Percentiles rank a stretch among this genome's conserved stretches.
Conservation (phyloP, 64 coral and sea anemone genomes). For the Montipora foliosa region DNA sequence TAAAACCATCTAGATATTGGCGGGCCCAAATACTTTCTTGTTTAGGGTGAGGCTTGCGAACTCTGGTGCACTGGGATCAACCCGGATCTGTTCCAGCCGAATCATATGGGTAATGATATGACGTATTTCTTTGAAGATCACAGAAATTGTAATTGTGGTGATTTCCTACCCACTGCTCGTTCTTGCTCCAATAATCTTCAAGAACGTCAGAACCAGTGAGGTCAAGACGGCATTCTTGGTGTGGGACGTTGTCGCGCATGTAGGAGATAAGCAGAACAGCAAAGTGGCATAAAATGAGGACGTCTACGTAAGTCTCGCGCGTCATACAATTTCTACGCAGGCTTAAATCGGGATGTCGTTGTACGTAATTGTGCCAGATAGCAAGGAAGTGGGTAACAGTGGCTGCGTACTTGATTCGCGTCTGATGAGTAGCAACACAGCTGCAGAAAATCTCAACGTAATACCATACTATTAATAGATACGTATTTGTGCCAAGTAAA, state of each 20-base stretch:
- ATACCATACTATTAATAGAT: background rate
- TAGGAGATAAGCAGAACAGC: constrained; percentile 53
- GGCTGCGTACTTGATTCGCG: constrained; percentile 19
- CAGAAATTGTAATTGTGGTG: constrained; percentile 57
- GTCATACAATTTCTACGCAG: constrained; percentile 45
- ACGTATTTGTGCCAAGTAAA: too few relatives aligned
- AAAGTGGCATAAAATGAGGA: constrained; percentile 51
- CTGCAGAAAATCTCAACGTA: constrained; percentile 40
- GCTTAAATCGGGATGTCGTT: background rate
- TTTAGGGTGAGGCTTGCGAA: constrained; percentile 71
- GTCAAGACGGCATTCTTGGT: constrained; percentile 27
- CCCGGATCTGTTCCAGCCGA: constrained; percentile 30
- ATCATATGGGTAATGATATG: constrained; percentile 66
- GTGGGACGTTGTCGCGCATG: constrained; percentile 48
- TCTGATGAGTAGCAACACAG: background rate
- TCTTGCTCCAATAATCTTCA: constrained; percentile 66
- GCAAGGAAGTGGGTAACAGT: constrained; percentile 29
- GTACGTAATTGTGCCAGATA: constrained; percentile 60
- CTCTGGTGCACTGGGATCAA: constrained; percentile 50
- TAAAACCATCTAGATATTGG: constrained; percentile 17
- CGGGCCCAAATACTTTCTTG: constrained; percentile 60
- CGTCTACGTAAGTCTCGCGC: constrained; percentile 53
- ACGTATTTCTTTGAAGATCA: constrained; percentile 24
- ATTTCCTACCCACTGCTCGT: constrained; percentile 49
- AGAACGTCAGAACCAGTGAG: constrained; percentile 48